A percentile compares a stretch with the other conserved stretches of the same genome.
These are phyloP conservation scores for Andricus grossulariae DNA, from an alignment of 1,140 invertebrate species.

Conservation along the genomic window DNA sequence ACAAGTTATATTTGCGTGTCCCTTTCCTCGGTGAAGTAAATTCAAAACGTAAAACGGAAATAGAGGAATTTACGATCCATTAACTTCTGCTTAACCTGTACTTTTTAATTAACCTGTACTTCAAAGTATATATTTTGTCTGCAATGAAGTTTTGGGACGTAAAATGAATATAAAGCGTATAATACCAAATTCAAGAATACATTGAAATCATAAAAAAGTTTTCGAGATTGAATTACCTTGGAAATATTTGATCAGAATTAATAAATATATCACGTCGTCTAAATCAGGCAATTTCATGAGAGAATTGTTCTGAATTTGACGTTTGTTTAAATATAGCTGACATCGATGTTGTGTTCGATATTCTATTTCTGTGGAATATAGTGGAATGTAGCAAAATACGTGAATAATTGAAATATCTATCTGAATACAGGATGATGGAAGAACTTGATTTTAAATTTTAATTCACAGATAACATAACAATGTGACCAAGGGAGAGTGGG, in stretches of 20 bases:
- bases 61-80: constrained; percentile 24
- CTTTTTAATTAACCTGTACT: no score
- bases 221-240: not conserved
- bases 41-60: constrained; percentile 13
- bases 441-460: no score
- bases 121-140: constrained; percentile 9
- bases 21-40: not conserved
- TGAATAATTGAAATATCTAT: not conserved
- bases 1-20: not conserved
- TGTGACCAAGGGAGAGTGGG: no score
- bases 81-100: constrained; percentile 3
- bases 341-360: not conserved
- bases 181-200: not conserved
- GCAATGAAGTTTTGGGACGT: not conserved
- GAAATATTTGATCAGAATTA: not conserved
- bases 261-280: not conserved
- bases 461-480: no score
- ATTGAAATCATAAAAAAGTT: not conserved
- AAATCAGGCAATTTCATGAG: not conserved
- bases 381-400: not conserved
- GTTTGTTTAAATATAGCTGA: constrained; percentile 2
- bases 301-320: constrained; percentile 11
- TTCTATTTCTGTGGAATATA: not conserved
- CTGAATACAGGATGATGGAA: not conserved
- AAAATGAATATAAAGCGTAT: not conserved